Evolutionary conservation across 1,140 invertebrate genomes (phyloP).

Genomic region (Penaeus indicus): DNA sequence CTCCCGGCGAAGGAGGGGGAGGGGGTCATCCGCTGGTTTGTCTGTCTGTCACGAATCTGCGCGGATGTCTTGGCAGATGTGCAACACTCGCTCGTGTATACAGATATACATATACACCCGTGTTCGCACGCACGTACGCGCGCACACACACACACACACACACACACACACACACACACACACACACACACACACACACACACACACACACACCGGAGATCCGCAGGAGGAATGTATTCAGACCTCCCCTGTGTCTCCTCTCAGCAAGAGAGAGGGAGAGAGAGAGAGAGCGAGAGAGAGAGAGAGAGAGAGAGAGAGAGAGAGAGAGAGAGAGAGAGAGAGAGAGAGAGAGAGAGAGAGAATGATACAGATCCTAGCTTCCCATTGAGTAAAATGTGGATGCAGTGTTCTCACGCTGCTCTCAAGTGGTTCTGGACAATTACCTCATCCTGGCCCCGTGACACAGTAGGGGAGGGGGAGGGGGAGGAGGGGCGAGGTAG

Average conservation of each 20-base stretch:
- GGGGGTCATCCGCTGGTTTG: no score
- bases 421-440: constrained; percentile 12
- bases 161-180: background rate
- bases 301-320: background rate
- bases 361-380: background rate
- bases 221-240: background rate
- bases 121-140: background rate
- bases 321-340: background rate
- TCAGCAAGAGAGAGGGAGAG: background rate
- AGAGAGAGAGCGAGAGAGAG: constrained; percentile 1
- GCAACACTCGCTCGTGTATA: background rate
- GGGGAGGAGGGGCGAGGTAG: no score
- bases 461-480: no score
- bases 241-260: no score
- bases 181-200: background rate
- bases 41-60: background rate
- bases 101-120: background rate
- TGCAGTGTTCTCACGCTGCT: constrained; percentile 2
- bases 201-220: background rate
- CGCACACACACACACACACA: background rate
- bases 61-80: background rate
- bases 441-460: constrained; percentile 23
- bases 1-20: no score
- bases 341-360: background rate
- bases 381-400: background rate